These are phyloP conservation scores for Aphelinus certus DNA, from an alignment of 1,140 invertebrate species.

Conservation along the genomic window DNA sequence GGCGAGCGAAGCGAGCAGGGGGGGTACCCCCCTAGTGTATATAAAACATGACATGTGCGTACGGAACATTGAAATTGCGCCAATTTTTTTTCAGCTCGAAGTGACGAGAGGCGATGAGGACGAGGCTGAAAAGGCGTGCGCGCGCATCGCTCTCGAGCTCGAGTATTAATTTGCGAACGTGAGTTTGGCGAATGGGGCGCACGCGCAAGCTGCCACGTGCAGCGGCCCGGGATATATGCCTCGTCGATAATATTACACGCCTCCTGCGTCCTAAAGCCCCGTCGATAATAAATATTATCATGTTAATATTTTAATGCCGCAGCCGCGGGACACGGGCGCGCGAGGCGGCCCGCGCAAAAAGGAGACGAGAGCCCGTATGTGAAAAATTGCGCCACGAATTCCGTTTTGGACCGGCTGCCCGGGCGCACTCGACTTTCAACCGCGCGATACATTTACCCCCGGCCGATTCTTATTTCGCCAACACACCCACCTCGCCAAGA, in stretches of 20 bases:
- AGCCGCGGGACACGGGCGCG: constrained; percentile 30
- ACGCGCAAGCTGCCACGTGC: background rate
- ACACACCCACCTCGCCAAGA: too few relatives aligned
- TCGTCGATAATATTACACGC: constrained; percentile 45
- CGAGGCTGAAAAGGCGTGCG: background rate
- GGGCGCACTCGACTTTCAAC: background rate
- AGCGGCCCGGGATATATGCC: constrained; percentile 29
- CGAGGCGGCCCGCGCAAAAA: background rate
- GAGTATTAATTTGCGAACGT: too few relatives aligned
- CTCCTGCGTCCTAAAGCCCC: constrained; percentile 19
- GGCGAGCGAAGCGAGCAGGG: too few relatives aligned
- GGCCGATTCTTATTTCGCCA: too few relatives aligned
- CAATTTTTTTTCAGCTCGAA: background rate
- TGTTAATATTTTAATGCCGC: constrained; percentile 54
- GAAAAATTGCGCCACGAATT: constrained; percentile 14
- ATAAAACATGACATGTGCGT: too few relatives aligned
- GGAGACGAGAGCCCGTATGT: background rate
- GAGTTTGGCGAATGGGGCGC: too few relatives aligned
- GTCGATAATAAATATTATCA: constrained; percentile 50
- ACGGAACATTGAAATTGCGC: background rate
- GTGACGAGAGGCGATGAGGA: background rate
- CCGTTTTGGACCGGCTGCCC: background rate
- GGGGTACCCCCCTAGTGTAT: too few relatives aligned
- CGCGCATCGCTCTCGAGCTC: too few relatives aligned
- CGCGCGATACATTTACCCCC: background rate